Conservation (phyloP, 2,113 vertebrate genomes). For the Leucosticte australis region DNA sequence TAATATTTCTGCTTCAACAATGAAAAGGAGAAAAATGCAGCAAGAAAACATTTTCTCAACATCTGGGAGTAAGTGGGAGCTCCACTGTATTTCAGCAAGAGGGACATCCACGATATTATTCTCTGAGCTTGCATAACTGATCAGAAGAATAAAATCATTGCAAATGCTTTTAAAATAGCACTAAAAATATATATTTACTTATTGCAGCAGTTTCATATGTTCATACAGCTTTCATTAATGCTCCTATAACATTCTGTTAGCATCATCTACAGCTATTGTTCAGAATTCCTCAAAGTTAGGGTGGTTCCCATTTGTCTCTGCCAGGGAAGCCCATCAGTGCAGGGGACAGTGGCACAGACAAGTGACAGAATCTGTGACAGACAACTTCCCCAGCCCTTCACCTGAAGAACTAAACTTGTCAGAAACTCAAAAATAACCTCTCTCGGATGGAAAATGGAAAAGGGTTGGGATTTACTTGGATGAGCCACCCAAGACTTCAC, state of each 20-base stretch:
- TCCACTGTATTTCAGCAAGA: neutral
- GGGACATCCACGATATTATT: neutral
- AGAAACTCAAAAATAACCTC: neutral
- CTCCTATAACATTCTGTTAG: neutral
- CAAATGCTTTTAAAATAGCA: neutral
- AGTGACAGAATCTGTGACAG: neutral
- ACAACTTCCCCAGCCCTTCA: neutral
- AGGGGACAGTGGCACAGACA: neutral
- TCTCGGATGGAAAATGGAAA: neutral
- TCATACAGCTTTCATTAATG: neutral
- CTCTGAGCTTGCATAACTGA: neutral
- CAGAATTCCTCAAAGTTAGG: neutral
- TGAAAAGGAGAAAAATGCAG: neutral
- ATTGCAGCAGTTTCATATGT: neutral
- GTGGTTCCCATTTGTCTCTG: neutral
- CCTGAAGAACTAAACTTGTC: neutral
- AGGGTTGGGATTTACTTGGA: neutral
- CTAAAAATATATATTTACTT: neutral
- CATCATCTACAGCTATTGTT: neutral
- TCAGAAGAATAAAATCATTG: neutral
- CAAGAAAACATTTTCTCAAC: neutral
- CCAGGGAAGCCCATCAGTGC: neutral
- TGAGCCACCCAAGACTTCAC: neutral
- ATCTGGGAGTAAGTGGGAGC: neutral
- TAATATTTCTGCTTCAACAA: slow-evolving; percentile 42